phyloP scores from a whole-genome alignment of 2,888 invertebrate genomes.

The Synanthedon vespiformis region DNA sequence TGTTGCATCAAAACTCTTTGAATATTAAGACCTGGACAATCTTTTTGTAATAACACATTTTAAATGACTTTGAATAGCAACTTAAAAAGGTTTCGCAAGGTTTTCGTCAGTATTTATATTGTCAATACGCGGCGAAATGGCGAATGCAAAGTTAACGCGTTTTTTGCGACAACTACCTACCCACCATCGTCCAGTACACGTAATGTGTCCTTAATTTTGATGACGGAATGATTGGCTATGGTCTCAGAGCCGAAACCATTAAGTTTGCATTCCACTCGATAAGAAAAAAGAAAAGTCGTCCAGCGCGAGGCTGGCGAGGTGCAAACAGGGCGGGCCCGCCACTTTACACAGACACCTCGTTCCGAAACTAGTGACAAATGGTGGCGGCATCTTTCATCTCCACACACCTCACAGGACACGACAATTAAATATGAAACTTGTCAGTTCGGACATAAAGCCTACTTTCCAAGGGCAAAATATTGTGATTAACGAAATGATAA shows the following conservation, averaged over 20 bases:
- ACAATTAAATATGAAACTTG: conserved; percentile 20
- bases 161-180: not conserved
- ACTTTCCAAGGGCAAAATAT: conserved; percentile 9
- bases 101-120: conserved; percentile 12
- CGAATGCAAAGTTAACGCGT: not conserved
- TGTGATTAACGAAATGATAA: conserved; percentile 45
- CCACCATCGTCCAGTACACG: conserved; percentile 5
- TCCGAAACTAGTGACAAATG: conserved; percentile 66
- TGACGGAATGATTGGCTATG: conserved; percentile 55
- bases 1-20: too few species aligned
- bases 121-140: not conserved
- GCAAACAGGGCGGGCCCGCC: conserved; percentile 58
- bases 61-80: too few species aligned
- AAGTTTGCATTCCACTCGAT: conserved; percentile 45
- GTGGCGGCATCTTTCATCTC: conserved; percentile 65
- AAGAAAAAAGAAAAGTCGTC: conserved; percentile 35
- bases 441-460: conserved; percentile 15
- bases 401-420: conserved; percentile 15
- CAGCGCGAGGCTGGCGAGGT: conserved; percentile 25
- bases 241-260: conserved; percentile 51
- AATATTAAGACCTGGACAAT: too few species aligned
- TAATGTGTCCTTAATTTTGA: conserved; percentile 48
- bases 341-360: conserved; percentile 56
- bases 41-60: too few species aligned
- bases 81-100: not conserved